Percentiles rank a stretch among this genome's conserved stretches.
phyloP scores from a whole-genome alignment of 2,888 invertebrate genomes.

The Tridacna crocea region DNA sequence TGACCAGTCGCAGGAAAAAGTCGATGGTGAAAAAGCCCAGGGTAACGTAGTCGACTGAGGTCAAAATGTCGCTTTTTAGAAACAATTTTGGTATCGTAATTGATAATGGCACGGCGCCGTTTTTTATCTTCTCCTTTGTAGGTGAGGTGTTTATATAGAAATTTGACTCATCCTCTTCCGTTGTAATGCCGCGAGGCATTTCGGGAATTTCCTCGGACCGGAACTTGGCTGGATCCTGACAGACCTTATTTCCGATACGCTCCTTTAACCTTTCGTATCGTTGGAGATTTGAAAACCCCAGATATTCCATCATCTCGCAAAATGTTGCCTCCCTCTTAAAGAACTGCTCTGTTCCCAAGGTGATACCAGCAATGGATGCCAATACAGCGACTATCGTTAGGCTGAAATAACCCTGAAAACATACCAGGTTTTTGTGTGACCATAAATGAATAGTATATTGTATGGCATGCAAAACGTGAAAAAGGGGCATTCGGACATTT shows the following conservation, averaged over 20 bases:
- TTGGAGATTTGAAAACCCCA: constrained; percentile 17
- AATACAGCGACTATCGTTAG: background rate
- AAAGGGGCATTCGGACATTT: too few species aligned
- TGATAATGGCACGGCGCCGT: background rate
- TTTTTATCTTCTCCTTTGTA: background rate
- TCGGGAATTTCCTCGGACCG: background rate
- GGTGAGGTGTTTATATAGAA: background rate
- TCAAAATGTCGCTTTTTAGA: background rate
- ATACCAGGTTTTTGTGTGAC: background rate
- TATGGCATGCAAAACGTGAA: too few species aligned
- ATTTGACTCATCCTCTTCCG: background rate
- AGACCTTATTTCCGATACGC: background rate
- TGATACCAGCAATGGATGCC: background rate
- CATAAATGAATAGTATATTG: too few species aligned
- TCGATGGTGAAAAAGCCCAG: constrained; percentile 38
- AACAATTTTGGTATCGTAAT: background rate
- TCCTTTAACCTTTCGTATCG: background rate
- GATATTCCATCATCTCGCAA: constrained; percentile 56
- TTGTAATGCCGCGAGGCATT: background rate
- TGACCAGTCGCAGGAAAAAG: constrained; percentile 20
- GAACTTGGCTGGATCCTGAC: background rate
- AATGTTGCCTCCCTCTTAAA: constrained; percentile 38
- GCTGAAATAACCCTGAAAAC: constrained; percentile 5
- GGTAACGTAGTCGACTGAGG: constrained; percentile 28
- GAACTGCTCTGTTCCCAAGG: background rate